Evolutionary conservation across 1,140 invertebrate species (phyloP).

Genomic region (Aphidius ervi): DNA sequence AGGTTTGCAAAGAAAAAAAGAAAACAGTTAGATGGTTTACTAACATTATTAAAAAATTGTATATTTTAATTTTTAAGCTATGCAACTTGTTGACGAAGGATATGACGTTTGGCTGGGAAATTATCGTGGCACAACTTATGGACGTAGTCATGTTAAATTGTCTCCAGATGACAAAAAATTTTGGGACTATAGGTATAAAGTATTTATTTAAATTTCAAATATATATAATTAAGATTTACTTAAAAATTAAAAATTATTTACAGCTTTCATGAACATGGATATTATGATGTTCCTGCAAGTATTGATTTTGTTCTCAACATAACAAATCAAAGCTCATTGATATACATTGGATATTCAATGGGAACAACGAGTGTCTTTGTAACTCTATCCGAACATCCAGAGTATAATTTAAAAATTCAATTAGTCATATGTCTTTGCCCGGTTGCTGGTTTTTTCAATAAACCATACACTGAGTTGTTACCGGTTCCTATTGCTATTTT

Average conservation of each 20-base stretch:
- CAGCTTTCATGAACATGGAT: constrained; percentile 55
- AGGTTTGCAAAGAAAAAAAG: neutral
- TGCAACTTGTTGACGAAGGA: constrained; percentile 52
- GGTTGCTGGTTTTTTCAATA: constrained; percentile 31
- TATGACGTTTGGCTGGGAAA: constrained; percentile 72
- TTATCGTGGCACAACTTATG: constrained; percentile 63
- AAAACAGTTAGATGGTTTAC: too few relatives aligned
- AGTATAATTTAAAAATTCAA: constrained; percentile 57
- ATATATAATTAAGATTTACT: neutral
- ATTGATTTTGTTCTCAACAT: neutral
- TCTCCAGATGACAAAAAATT: constrained; percentile 42
- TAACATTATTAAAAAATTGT: too few relatives aligned
- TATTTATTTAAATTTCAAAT: constrained; percentile 11
- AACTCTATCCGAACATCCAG: constrained; percentile 49
- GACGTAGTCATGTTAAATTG: constrained; percentile 48
- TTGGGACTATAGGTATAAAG: constrained; percentile 48
- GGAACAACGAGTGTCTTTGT: constrained; percentile 59
- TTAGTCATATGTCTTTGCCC: constrained; percentile 56
- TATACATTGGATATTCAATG: constrained; percentile 64
- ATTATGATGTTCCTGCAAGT: constrained; percentile 27
- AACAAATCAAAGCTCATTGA: too few relatives aligned
- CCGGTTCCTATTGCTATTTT: neutral
- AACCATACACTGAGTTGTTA: neutral
- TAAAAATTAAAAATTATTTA: constrained; percentile 9
- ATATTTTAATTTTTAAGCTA: too few relatives aligned